phyloP scores from a whole-genome alignment of 2,797 vertebrate species.

The Mormyrus proboscirostris region DNA sequence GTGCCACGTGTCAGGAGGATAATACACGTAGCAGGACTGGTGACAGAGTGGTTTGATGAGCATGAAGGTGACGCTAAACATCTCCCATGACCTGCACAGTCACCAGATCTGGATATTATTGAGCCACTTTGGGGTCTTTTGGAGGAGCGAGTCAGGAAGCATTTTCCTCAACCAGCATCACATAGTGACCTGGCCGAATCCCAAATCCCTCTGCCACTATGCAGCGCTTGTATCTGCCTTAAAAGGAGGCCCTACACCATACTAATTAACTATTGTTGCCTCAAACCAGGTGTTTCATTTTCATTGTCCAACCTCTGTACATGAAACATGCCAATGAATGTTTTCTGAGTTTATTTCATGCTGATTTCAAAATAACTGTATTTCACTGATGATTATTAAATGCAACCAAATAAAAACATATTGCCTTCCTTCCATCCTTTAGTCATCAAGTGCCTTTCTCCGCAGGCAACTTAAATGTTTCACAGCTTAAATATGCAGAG shows the following conservation, averaged over 20 bases:
- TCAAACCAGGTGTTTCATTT: background rate
- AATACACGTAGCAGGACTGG: background rate
- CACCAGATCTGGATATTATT: background rate
- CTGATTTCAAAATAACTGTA: background rate
- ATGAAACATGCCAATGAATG: background rate
- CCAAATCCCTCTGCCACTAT: no score
- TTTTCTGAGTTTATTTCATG: background rate
- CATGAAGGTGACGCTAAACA: background rate
- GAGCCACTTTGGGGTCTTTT: background rate
- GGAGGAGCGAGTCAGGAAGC: background rate
- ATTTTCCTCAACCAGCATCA: background rate
- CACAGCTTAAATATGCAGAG: background rate
- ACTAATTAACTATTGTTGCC: background rate
- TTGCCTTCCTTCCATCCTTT: background rate
- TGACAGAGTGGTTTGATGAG: background rate
- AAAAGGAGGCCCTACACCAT: background rate
- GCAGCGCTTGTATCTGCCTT: background rate
- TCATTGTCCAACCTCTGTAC: background rate
- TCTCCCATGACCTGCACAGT: background rate
- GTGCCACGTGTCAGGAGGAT: background rate
- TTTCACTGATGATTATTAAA: background rate
- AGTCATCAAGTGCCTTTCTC: background rate
- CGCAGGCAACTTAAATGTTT: background rate
- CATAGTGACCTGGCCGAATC: background rate
- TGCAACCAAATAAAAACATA: background rate